Percentiles rank a stretch among this genome's conserved stretches.
Conservation (phyloP, 2,797 vertebrate genomes). For the Vireo griseus region DNA sequence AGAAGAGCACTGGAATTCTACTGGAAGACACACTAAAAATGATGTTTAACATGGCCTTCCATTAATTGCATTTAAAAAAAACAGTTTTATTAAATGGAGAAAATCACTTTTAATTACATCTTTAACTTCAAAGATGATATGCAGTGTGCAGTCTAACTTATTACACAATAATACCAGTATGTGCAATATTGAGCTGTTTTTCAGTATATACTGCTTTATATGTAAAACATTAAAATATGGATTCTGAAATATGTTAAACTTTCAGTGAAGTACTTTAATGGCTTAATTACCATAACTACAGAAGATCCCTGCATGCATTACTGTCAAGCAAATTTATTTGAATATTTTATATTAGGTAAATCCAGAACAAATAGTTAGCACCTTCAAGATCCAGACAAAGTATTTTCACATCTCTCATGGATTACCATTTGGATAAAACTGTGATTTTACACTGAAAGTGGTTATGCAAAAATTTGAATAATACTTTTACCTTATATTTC, state of each 20-base stretch:
- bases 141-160: background rate
- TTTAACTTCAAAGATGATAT: background rate
- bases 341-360: background rate
- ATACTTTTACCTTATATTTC: background rate
- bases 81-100: background rate
- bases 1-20: background rate
- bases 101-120: background rate
- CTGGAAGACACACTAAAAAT: background rate
- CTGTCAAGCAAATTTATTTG: background rate
- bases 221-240: background rate
- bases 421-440: background rate
- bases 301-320: background rate
- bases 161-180: background rate
- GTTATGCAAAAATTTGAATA: background rate
- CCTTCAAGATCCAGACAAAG: background rate
- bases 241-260: background rate
- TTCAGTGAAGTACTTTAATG: background rate
- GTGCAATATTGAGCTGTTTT: background rate
- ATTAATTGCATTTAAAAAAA: background rate
- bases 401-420: background rate
- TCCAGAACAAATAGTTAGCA: background rate
- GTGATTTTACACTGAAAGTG: background rate
- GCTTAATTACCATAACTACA: background rate
- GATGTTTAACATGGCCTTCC: background rate
- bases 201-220: background rate